Evolutionary conservation across 2,113 vertebrate species (phyloP), one percentile per base, ranked within the genome.

Genomic region (Cygnus atratus): DNA sequence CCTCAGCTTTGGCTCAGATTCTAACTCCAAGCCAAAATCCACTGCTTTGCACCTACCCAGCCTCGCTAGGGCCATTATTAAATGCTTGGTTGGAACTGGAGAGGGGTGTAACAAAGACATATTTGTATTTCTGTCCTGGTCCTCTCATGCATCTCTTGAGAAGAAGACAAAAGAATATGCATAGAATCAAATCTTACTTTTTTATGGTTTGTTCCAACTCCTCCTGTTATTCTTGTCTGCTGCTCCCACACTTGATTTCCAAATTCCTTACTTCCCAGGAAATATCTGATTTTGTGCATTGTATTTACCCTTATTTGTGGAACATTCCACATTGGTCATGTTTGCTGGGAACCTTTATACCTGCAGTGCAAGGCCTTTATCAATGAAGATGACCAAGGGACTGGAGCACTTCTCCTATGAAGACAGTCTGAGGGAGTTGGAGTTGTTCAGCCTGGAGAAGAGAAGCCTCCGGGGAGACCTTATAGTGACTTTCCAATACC

Each of bases 51-150:
- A 43, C 0, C 1, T 29, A 25, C 5, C 29, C 28, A 29, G 4
- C 3, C 39, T 13, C 4, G 43, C 25, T 54, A 29, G 28, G 19
- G 31, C 10, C 13, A 70, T 35, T 43, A 74, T 72, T 15, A 35
- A 26, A 17, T 29, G 3, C 3, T 43, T 4, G 1, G 1, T 58
- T 43, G 7, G 5, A 48, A 13, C 12, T 50, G 48, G 31, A 35
- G 16, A 19, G 8, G 12, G 18, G 46, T 46, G 46, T 46, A 62
- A 26, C 1, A 86, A 91, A 57, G 2, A 2, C 84, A 3, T 37
- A 19, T 74, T 59, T 91, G 15, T 10, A 43, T 65, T 95, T 65
- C 55, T 77, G 16, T 37, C 19, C 26, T 86, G 9, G 5, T 86
- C 22, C 14, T 73, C 4, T 79, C 14, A 46, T 3, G 1, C 5